These are phyloP conservation scores for Ailuropoda melanoleuca DNA, from an alignment of 2,113 vertebrate species.

Conservation along the genomic window DNA sequence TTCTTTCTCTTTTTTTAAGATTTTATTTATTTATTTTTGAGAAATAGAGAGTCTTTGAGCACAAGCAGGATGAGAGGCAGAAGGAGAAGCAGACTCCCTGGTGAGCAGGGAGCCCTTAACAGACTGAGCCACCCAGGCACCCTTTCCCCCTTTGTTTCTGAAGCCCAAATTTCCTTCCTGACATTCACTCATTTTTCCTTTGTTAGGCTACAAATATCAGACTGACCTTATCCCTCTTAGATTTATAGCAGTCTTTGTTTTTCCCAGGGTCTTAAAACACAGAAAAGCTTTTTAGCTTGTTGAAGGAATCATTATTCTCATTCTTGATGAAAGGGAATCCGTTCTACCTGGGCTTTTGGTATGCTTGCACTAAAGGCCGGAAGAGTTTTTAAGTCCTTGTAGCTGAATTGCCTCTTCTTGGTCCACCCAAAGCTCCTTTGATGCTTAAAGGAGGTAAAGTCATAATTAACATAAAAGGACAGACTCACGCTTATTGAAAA, in stretches of 20 bases:
- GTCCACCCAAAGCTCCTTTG: not conserved
- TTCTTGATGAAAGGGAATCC: not conserved
- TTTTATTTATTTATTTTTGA: not conserved
- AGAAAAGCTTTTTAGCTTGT: not conserved
- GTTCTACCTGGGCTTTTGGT: not conserved
- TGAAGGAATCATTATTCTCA: not conserved
- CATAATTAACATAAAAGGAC: not conserved
- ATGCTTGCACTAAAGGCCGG: not conserved
- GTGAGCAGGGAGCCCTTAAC: not conserved
- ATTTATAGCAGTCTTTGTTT: not conserved
- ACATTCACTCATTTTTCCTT: not conserved
- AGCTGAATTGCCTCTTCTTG: not conserved
- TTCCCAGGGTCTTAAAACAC: not conserved
- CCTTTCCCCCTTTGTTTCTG: not conserved
- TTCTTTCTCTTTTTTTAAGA: not conserved
- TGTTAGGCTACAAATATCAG: not conserved
- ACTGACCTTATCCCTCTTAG: not conserved
- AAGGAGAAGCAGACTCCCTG: not conserved
- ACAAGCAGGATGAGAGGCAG: not conserved
- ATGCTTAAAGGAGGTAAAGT: not conserved
- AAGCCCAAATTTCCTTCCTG: not conserved
- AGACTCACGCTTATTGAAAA: not conserved
- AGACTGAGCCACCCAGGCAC: not conserved
- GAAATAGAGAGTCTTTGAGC: not conserved
- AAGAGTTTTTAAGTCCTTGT: not conserved